Conservation (phyloP, 2,797 vertebrate species). For the Chaunax sp. region DNA sequence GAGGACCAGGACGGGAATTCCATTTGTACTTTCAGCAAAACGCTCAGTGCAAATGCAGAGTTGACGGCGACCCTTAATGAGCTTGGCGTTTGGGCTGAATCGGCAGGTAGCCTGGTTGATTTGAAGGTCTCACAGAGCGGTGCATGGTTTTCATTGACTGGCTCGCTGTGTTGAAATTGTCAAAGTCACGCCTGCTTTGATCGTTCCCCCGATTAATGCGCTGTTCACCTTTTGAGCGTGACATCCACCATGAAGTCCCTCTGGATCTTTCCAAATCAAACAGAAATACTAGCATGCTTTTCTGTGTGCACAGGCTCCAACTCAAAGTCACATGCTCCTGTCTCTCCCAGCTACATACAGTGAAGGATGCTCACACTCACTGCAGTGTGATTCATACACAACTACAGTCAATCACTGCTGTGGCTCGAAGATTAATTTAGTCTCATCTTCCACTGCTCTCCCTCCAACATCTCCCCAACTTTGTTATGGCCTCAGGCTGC, state of each 20-base stretch:
- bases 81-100: slow-evolving; percentile 54
- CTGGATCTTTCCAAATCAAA: slow-evolving; percentile 55
- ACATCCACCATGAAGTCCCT: slow-evolving; percentile 57
- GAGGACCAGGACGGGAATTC: slow-evolving; percentile 63
- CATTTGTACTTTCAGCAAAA: slow-evolving; percentile 63
- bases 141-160: slow-evolving; percentile 66
- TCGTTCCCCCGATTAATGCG: slow-evolving; percentile 56
- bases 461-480: slow-evolving; percentile 60
- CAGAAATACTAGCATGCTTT: slow-evolving; percentile 43
- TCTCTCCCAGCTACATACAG: slow-evolving; percentile 16
- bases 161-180: slow-evolving; percentile 56
- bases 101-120: slow-evolving; percentile 41
- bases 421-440: slow-evolving; percentile 64
- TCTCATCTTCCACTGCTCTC: slow-evolving; percentile 58
- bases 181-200: slow-evolving; percentile 65
- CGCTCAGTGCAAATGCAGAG: slow-evolving; percentile 50
- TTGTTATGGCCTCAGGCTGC: slow-evolving; percentile 74
- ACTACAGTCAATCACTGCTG: slow-evolving; percentile 41
- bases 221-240: slow-evolving; percentile 60
- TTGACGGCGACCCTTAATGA: slow-evolving; percentile 56
- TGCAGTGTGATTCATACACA: slow-evolving; percentile 41
- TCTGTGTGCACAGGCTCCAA: slow-evolving; percentile 35
- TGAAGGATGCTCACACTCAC: slow-evolving; percentile 30
- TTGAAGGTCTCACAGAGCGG: slow-evolving; percentile 51
- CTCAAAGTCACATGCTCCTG: slow-evolving; percentile 36